Evolutionary conservation across 2,888 invertebrate species (phyloP), one percentile per base, ranked within the genome.

Genomic region (Gastracanthus pulcherrimus): DNA sequence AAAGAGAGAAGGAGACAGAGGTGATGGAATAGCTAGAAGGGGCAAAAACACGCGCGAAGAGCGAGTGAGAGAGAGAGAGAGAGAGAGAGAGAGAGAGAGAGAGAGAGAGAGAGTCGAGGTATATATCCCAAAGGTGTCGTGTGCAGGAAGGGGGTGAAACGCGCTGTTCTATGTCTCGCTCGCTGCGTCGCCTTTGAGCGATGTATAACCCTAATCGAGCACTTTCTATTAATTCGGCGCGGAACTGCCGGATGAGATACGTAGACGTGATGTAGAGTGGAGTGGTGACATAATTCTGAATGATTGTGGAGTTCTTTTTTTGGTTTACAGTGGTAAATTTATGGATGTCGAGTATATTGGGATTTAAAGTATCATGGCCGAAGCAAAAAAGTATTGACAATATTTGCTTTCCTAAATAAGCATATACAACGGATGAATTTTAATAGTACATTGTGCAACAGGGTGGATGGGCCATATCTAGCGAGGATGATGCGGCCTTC

Each of bases 191-290:
- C 55, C 77, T 77, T 70, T 77, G 70, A 77, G 70, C 55, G 66
- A 55, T 48, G 45, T 71, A n/a, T n/a, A 48, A 62, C 77, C 51
- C 60, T 71, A 71, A 78, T 78, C 78, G 72, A 78, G 38, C 55
- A 72, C 48, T 78, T 77, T 77, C 41, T 72, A 72, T 71, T 72
- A 71, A 72, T 66, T 64, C 72, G 64, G 38, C 19, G 23, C 6
- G 19, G 1, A 11, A 11, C 11, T 36, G 36, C n/a, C 9, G 6
- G 23, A 26, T 2, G 58, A 16, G 26, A 38, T 19, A 34, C 23
- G n/a, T n/a, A n/a, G n/a, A n/a, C n/a, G n/a, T n/a, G n/a, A n/a
- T n/a, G 11, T 26, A 45, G 4, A 45, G 26, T n/a, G 5, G n/a
- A n/a, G n/a, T n/a, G 26, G 9, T 23, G 26, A 51, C n/a, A n/a